Evolutionary conservation across 2,797 vertebrate species (phyloP).

Genomic region (Falco biarmicus): DNA sequence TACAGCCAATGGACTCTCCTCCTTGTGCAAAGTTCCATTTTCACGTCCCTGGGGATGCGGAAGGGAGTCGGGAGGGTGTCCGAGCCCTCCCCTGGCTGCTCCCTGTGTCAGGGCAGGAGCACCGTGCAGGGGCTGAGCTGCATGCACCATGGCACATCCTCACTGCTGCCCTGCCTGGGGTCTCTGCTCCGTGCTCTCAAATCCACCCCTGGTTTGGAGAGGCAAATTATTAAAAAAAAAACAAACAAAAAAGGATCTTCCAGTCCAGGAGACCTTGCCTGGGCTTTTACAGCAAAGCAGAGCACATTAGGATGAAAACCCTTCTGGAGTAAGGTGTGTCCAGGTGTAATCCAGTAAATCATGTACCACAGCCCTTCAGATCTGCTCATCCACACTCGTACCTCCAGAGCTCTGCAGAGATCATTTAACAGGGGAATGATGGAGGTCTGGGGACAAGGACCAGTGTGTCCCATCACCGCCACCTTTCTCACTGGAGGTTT

Average conservation of each 20-base stretch:
- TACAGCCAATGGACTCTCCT: neutral
- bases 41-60: rapidly evolving
- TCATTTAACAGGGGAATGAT: rapidly evolving
- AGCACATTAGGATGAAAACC: neutral
- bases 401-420: neutral
- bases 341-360: neutral
- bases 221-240: neutral
- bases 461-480: rapidly evolving
- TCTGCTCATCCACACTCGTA: rapidly evolving
- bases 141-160: neutral
- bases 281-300: neutral
- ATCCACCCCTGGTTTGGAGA: neutral
- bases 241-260: neutral
- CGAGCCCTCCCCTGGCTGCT: neutral
- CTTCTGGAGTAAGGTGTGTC: neutral
- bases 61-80: neutral
- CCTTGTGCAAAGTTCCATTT: neutral
- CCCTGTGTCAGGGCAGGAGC: neutral
- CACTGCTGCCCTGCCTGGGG: neutral
- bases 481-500: rapidly evolving
- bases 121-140: neutral
- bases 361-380: neutral
- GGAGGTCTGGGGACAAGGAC: no score
- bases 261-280: neutral
- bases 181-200: neutral